Base-by-base conservation (phyloP, 2,888 invertebrate genomes). In the Nemotelus pantherinus region DNA sequence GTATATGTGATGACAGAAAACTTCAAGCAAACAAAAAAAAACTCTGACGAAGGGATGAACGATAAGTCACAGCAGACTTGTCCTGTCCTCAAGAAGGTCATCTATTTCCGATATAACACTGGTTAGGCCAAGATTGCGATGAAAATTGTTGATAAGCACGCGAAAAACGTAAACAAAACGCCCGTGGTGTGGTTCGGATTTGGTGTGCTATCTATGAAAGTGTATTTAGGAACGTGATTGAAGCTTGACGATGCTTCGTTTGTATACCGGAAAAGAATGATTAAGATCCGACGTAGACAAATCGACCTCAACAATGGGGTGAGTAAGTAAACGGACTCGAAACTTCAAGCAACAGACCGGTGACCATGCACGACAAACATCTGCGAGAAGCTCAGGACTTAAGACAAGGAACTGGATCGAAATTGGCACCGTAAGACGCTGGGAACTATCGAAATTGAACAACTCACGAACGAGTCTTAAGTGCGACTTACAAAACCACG, bases 141-240 rank as follows among this genome's bases (percentile, higher is more conserved):
- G 25, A 25, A 25, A 25, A 25, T 25, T 25, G 25, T 25, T 25
- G 25, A 25, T 25, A 2, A 53, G 10, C 41, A 47, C 55, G 63
- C 50, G 10, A 50, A 25, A 48, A 70, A 70, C 55, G 70, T 70
- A 70, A 70, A 70, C 70, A 70, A 70, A 53, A 53, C 47, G 41
- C 65, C 65, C 4, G n/a, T 65, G 50, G 9, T 50, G 50, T 9
- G 9, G 6, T 25, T 25, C 25, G 25, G 25, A 25, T 25, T 25
- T 25, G 25, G 25, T 25, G 25, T 25, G 25, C 25, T 25, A 25
- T 25, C 25, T 25, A 25, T 25, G 25, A 25, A 25, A 25, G 25
- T 25, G 25, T 25, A 25, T 25, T 25, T 25, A 25, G n/a, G 41
- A 65, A 44, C 65, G 47, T 25, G 65, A 65, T 65, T 10, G 47